Percentiles rank a stretch among this genome's conserved stretches.
Conservation (phyloP, 2,797 vertebrate species). For the Chiloscyllium punctatum region DNA sequence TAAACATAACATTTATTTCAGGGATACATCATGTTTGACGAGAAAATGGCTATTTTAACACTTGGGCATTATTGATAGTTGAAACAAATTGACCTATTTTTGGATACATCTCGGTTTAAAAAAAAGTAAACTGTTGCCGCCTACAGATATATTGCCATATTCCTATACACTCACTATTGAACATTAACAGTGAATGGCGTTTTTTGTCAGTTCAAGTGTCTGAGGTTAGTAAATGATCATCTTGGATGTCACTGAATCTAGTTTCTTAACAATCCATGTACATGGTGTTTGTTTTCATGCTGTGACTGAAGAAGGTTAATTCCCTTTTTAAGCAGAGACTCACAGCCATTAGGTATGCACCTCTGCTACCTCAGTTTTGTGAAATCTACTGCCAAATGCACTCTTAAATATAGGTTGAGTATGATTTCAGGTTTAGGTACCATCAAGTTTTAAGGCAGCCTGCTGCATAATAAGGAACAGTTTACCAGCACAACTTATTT, state of each 20-base stretch:
- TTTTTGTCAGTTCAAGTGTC: conserved; percentile 46
- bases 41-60: not conserved
- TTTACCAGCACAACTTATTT: not conserved
- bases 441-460: not conserved
- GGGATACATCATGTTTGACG: no score
- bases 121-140: conserved; percentile 47
- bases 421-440: not conserved
- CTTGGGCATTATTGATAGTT: not conserved
- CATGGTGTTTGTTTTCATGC: not conserved
- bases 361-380: not conserved
- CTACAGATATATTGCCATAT: conserved; percentile 41
- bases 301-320: not conserved
- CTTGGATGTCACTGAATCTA: conserved; percentile 40
- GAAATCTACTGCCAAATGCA: no score
- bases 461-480: not conserved
- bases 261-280: not conserved
- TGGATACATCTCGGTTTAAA: conserved; percentile 41
- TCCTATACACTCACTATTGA: conserved; percentile 46
- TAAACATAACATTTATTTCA: not conserved
- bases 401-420: not conserved
- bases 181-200: conserved; percentile 41
- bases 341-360: not conserved
- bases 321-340: not conserved
- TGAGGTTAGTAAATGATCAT: conserved; percentile 50
- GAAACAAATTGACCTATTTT: not conserved